phyloP scores from a whole-genome alignment of 2,888 invertebrate genomes.

The Thyatira batis region DNA sequence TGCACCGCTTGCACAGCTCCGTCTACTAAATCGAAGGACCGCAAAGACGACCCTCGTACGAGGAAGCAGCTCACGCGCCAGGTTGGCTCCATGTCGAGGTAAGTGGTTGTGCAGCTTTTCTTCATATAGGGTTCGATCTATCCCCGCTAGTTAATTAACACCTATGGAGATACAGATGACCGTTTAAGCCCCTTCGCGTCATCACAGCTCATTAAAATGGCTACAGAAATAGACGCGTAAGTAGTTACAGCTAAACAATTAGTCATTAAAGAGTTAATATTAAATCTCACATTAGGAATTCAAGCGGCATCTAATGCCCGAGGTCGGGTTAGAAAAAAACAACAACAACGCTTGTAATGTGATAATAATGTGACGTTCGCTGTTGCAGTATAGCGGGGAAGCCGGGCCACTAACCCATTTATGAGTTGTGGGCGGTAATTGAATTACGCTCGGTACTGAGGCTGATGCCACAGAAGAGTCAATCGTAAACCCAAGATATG shows the following conservation, averaged over 20 bases:
- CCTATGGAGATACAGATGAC: too few species aligned
- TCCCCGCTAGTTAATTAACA: too few species aligned
- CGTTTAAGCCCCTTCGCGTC: too few species aligned
- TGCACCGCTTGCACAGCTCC: too few species aligned
- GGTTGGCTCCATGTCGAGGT: too few species aligned
- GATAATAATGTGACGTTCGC: constrained; percentile 43
- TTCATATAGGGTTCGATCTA: too few species aligned
- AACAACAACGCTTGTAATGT: constrained; percentile 31
- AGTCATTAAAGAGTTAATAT: neutral
- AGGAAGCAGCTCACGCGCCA: too few species aligned
- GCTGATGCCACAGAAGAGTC: constrained; percentile 36
- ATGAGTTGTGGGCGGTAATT: constrained; percentile 60
- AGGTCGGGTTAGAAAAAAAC: constrained; percentile 25
- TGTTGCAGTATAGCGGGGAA: constrained; percentile 44
- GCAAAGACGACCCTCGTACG: too few species aligned
- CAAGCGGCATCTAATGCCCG: constrained; percentile 10
- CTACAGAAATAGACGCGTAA: neutral
- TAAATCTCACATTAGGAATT: neutral
- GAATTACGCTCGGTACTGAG: constrained; percentile 53
- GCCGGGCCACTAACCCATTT: constrained; percentile 70
- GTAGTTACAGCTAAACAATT: neutral
- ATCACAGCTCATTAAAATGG: too few species aligned
- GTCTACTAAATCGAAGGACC: too few species aligned
- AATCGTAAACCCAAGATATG: constrained; percentile 19
- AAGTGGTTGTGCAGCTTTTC: too few species aligned